Evolutionary conservation across 2,888 invertebrate species (phyloP).

Genomic region (Augiades crinisus): DNA sequence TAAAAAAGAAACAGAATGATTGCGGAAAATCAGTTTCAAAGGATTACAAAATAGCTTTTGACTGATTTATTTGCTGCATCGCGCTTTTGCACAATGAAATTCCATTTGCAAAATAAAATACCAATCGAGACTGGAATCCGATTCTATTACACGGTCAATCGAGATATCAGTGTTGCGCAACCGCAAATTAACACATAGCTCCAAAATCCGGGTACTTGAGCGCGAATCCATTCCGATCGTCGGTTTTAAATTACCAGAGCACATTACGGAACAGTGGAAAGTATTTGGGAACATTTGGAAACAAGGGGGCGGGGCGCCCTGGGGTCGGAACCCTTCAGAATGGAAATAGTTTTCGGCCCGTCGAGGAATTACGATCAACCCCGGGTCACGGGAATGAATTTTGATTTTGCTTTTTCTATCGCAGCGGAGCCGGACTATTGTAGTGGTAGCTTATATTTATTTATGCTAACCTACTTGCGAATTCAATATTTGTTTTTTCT

Average conservation of each 20-base stretch:
- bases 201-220: slow-evolving; percentile 7
- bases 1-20: too few relatives aligned
- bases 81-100: background rate
- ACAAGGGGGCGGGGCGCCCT: slow-evolving; percentile 40
- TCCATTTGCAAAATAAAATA: background rate
- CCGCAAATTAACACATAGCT: slow-evolving; percentile 33
- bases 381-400: slow-evolving; percentile 73
- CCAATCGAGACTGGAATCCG: slow-evolving; percentile 27
- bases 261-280: slow-evolving; percentile 39
- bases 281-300: slow-evolving; percentile 51
- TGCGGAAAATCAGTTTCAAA: background rate
- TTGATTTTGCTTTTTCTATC: slow-evolving; percentile 74
- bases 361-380: slow-evolving; percentile 61
- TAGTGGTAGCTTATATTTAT: slow-evolving; percentile 48
- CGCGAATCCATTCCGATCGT: slow-evolving; percentile 18
- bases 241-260: slow-evolving; percentile 37
- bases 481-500: too few relatives aligned
- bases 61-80: background rate
- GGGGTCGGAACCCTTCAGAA: slow-evolving; percentile 57
- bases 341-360: slow-evolving; percentile 71
- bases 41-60: background rate
- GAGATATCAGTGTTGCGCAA: slow-evolving; percentile 46
- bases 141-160: slow-evolving; percentile 42
- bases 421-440: slow-evolving; percentile 52
- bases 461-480: slow-evolving; percentile 57